A percentile compares a stretch with the other conserved stretches of the same genome.
phyloP scores from a whole-genome alignment of 1,140 invertebrate genomes.

The Sitobion miscanthi region DNA sequence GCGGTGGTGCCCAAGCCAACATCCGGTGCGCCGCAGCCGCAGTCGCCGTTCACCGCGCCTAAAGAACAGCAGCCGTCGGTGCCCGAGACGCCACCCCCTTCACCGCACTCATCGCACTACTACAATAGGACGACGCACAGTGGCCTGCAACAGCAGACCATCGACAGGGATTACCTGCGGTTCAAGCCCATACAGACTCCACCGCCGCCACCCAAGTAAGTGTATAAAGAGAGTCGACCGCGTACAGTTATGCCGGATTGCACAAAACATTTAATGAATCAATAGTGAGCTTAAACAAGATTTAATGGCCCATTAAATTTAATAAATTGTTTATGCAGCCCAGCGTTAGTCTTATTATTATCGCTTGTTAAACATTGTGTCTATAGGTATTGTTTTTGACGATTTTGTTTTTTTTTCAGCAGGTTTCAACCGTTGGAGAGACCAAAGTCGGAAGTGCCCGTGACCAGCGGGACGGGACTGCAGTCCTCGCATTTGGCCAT shows the following conservation, averaged over 20 bases:
- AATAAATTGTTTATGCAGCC: no score
- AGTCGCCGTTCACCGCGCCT: conserved; percentile 29
- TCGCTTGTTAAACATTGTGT: no score
- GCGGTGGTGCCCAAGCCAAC: neutral
- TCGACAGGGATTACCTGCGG: conserved; percentile 44
- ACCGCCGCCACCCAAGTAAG: conserved; percentile 37
- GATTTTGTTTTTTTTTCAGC: neutral
- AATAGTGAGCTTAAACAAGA: no score
- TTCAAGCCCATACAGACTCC: conserved; percentile 51
- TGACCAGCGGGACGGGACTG: neutral
- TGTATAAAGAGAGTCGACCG: neutral
- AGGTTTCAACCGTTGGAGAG: conserved; percentile 40
- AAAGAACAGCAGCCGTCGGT: conserved; percentile 36
- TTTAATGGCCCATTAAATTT: no score
- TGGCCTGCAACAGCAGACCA: neutral
- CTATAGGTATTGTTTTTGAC: neutral
- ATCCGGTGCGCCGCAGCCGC: neutral
- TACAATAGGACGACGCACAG: conserved; percentile 27
- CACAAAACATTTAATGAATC: no score
- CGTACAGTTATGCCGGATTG: no score
- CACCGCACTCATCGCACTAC: conserved; percentile 28
- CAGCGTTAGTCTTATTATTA: no score
- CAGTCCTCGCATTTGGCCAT: conserved; percentile 45
- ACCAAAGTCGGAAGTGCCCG: conserved; percentile 36
- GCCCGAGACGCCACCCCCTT: neutral